A percentile compares a stretch with the other conserved stretches of the same genome.
Evolutionary conservation across 2,113 vertebrate species (phyloP).

Genomic region (Bubalus kerabau): DNA sequence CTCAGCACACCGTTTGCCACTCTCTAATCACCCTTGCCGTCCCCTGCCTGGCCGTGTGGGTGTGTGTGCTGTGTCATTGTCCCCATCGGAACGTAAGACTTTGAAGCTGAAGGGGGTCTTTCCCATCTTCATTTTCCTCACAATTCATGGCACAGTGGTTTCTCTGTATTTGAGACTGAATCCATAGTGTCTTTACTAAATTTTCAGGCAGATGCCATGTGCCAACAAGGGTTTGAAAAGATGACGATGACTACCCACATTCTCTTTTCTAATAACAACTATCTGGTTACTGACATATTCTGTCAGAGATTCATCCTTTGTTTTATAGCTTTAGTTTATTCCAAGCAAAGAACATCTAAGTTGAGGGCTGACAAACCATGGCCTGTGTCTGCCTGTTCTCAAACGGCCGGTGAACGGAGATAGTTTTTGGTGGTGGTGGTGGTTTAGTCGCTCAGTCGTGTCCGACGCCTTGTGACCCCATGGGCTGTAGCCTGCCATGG

Average conservation of each 20-base stretch:
- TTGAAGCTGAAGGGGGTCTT: neutral
- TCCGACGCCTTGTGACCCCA: fast-evolving
- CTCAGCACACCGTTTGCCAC: fast-evolving
- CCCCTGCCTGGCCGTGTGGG: neutral
- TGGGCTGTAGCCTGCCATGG: fast-evolving
- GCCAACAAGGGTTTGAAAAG: neutral
- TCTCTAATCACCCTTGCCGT: neutral
- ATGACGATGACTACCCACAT: neutral
- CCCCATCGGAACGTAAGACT: neutral
- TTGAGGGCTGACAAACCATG: fast-evolving
- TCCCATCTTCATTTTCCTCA: neutral
- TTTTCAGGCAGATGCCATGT: neutral
- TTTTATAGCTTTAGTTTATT: neutral
- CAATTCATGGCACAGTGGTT: neutral
- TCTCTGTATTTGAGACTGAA: neutral
- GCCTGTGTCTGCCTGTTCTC: neutral
- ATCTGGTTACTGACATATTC: neutral
- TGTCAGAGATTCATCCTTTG: neutral
- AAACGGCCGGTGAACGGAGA: neutral
- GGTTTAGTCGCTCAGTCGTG: neutral
- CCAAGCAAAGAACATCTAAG: neutral
- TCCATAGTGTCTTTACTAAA: neutral
- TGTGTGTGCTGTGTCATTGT: too few relatives aligned
- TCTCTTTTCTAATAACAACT: neutral
- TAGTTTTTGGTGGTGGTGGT: neutral